Conservation (phyloP, 2,113 vertebrate species). For the Todiramphus chloris region DNA sequence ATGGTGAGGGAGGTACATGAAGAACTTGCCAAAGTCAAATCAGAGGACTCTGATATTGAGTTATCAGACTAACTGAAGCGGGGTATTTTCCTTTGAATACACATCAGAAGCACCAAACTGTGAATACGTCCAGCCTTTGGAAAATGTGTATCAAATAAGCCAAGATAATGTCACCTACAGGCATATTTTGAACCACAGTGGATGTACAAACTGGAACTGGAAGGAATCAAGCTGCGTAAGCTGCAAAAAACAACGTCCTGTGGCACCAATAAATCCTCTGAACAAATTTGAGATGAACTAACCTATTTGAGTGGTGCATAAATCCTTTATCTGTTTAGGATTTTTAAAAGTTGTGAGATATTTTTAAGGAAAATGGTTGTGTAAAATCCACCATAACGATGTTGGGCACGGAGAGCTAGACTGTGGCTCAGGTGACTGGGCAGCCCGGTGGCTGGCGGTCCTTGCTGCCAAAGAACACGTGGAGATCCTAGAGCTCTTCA, state of each 20-base stretch:
- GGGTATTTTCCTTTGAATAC: slow-evolving; percentile 68
- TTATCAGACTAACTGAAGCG: slow-evolving; percentile 78
- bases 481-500: slow-evolving; percentile 42
- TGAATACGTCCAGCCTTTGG: slow-evolving; percentile 78
- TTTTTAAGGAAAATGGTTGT: slow-evolving; percentile 75
- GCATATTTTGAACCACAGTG: slow-evolving; percentile 63
- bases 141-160: slow-evolving; percentile 53
- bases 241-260: slow-evolving; percentile 52
- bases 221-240: slow-evolving; percentile 65
- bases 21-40: slow-evolving; percentile 83
- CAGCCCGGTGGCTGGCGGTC: slow-evolving; percentile 55
- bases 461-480: slow-evolving; percentile 44
- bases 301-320: slow-evolving; percentile 72
- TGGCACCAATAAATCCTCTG: slow-evolving; percentile 52
- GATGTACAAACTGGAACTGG: slow-evolving; percentile 73
- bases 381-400: slow-evolving; percentile 69
- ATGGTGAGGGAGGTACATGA: slow-evolving; percentile 91
- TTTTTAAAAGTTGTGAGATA: slow-evolving; percentile 69
- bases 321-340: slow-evolving; percentile 74
- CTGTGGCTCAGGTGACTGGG: slow-evolving; percentile 53
- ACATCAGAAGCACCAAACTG: slow-evolving; percentile 79
- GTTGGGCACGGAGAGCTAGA: slow-evolving; percentile 71
- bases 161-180: slow-evolving; percentile 60
- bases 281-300: slow-evolving; percentile 69
- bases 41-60: slow-evolving; percentile 83